A percentile compares a stretch with the other conserved stretches of the same genome.
phyloP scores from a whole-genome alignment of 2,797 vertebrate species.

The Amazonetta brasiliensis region DNA sequence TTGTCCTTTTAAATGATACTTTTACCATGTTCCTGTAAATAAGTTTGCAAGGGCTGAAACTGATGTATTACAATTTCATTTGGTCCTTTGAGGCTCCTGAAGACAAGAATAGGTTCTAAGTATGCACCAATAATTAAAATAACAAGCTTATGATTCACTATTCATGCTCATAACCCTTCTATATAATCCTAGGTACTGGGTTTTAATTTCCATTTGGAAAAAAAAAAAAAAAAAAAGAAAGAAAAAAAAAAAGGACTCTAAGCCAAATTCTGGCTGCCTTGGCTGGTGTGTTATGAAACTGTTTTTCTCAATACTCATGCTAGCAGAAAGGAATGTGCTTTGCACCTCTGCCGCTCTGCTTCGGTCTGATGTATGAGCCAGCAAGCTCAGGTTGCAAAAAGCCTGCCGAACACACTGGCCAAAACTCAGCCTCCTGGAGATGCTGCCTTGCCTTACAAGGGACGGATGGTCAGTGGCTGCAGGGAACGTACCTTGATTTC shows the following conservation, averaged over 20 bases:
- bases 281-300: neutral
- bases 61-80: conserved; percentile 37
- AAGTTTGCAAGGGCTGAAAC: conserved; percentile 29
- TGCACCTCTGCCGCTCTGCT: rapidly evolving
- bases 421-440: neutral
- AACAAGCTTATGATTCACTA: conserved; percentile 68
- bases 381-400: neutral
- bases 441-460: rapidly evolving
- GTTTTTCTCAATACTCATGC: neutral
- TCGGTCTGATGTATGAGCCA: rapidly evolving
- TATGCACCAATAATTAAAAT: conserved; percentile 28
- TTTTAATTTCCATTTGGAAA: conserved; percentile 33
- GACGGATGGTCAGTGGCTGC: rapidly evolving
- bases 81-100: conserved; percentile 40
- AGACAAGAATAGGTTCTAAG: conserved; percentile 44
- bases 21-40: conserved; percentile 22
- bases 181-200: neutral
- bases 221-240: too few relatives aligned
- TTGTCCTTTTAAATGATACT: conserved; percentile 48
- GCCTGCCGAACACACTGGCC: neutral
- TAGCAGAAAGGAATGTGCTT: neutral
- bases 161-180: conserved; percentile 40
- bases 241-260: neutral
- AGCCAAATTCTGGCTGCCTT: neutral
- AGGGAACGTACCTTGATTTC: neutral